Base-by-base conservation (phyloP, 1,140 invertebrate species). In the Tetramorium simillimum region DNA sequence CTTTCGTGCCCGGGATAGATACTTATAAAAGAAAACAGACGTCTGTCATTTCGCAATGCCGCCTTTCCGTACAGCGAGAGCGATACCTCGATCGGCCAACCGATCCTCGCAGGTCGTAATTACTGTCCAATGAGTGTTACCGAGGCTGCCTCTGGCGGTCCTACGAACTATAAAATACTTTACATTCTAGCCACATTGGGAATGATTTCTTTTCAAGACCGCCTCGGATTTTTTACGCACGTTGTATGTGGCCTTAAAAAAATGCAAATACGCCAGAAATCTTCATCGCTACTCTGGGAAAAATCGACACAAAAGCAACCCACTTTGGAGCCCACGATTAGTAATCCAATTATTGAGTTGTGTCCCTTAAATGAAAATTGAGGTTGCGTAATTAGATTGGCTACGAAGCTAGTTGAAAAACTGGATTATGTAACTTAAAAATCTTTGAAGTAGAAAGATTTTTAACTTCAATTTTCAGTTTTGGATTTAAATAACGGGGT, bases 1-100 rank as follows among this genome's bases (percentile, higher is more conserved):
- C 33, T 73, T 73, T 78, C 88, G 86, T 88, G 86, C 58, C 16
- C 21, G 43, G 81, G 76, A 88, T 88, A 67, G 76, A 88, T 88
- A 67, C 37, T 67, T 67, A 89, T 88, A 88, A 85, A 85, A 65
- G 51, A 88, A 80, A 80, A 69, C 70, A 56, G 70, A 76, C 88
- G 88, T 89, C 88, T 89, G 40, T 89, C 88, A 89, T 89, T 89
- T 89, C 88, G 78, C 80, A 85, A 88, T n/a, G 65, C 56, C 72
- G 88, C 58, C 81, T 63, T 88, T 56, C 78, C 53, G 70, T 84
- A 70, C 21, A 63, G 40, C 24, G 18, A n/a, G 60, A 63, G 24
- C 46, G 72, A 85, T 46, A 84, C n/a, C 72, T 40, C 51, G 51
- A 58, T 53, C 28, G 21, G 56, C 70, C 80, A 63, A 58, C 21